Conservation (phyloP, 2,113 vertebrate species). For the Neomonachus schauinslandi region DNA sequence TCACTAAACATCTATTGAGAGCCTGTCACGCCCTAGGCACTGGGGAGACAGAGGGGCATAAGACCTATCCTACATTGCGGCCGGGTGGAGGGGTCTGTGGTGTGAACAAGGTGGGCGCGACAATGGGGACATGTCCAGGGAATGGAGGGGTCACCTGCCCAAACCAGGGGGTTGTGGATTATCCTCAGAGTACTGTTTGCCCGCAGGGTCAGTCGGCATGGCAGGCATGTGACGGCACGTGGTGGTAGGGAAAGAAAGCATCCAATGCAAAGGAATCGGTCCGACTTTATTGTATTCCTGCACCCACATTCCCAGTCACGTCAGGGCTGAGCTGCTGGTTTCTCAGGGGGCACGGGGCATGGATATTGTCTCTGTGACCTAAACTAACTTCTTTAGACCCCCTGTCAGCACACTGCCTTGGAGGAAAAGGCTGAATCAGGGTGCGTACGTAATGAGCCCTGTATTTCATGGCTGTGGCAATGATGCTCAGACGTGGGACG, state of each 20-base stretch:
- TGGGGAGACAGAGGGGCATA: neutral
- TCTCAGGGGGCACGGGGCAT: neutral
- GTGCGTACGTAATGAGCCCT: neutral
- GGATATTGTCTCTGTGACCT: neutral
- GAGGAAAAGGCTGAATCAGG: neutral
- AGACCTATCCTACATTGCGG: neutral
- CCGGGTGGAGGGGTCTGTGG: neutral
- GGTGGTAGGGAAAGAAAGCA: neutral
- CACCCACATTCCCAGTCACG: neutral
- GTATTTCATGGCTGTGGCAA: neutral
- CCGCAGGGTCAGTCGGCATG: neutral
- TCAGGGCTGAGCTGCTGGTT: neutral
- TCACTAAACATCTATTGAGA: neutral
- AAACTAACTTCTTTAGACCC: neutral
- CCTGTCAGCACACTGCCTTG: neutral
- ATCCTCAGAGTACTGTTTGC: neutral
- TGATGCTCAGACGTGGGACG: neutral
- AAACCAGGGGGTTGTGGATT: neutral
- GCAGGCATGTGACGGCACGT: fast-evolving
- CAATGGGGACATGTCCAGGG: too few species aligned
- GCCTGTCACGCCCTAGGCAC: neutral
- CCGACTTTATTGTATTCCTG: neutral
- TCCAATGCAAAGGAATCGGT: neutral
- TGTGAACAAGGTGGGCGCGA: neutral
- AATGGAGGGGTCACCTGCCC: too few species aligned